These are phyloP conservation scores for Poecilia wingei DNA, from an alignment of 2,797 vertebrate species.

Conservation along the genomic window DNA sequence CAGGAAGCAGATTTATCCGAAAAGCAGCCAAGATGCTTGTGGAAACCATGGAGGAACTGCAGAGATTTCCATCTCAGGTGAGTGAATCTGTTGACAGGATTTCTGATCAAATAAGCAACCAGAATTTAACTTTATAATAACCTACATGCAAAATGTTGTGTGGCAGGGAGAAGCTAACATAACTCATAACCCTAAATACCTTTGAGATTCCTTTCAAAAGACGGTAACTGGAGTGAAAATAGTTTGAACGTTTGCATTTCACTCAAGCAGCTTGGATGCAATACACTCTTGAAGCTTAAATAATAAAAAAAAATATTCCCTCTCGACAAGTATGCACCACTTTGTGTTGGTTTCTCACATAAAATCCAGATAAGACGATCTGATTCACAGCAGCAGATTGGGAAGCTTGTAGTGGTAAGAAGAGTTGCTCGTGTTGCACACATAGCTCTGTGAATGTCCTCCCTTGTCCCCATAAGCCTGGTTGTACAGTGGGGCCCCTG, in stretches of 20 bases:
- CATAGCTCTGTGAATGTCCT: not conserved
- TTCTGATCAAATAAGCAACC: not conserved
- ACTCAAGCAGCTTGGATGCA: not conserved
- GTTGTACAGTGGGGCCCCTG: conserved; percentile 35
- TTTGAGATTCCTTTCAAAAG: not conserved
- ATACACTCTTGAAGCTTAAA: not conserved
- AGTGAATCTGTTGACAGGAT: not conserved
- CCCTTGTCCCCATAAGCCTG: not conserved
- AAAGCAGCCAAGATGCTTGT: not conserved
- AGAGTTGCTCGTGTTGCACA: not conserved
- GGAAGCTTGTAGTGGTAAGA: not conserved
- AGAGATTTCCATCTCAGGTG: not conserved
- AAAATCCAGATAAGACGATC: not conserved
- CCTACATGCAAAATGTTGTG: not conserved
- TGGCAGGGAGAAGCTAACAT: not conserved
- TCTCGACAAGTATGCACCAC: not conserved
- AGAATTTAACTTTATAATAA: not conserved
- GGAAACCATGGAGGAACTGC: not conserved
- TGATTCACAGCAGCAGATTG: not conserved
- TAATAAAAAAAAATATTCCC: not conserved
- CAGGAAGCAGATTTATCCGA: not conserved
- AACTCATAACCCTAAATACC: not conserved
- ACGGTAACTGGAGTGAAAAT: not conserved
- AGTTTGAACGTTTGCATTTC: not conserved
- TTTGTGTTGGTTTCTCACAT: not conserved